Base-by-base conservation (phyloP, 2,113 vertebrate genomes). In the Corvus cornix region DNA sequence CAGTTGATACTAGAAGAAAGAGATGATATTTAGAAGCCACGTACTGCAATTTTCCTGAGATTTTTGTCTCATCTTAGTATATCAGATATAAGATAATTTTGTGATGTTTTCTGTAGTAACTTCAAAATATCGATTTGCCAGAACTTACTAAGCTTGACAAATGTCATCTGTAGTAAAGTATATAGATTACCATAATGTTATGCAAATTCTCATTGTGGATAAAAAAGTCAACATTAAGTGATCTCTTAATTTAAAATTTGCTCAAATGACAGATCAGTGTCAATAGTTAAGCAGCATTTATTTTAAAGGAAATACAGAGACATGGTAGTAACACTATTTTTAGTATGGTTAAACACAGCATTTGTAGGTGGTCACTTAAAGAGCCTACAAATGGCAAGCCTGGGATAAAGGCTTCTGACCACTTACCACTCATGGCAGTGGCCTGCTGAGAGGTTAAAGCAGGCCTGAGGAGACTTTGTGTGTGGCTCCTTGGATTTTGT, bases 61-160 rank as follows among this genome's bases (percentile, higher is more conserved):
- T 89, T 96, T 90, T 86, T 90, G 1, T 79, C 56, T 82, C 51
- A 20, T 77, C 31, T 70, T 18, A 22, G 68, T 85, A 86, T 95
- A 96, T 93, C 79, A 93, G 77, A 87, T 91, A 72, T 84, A 87
- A 87, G 76, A 73, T 89, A 70, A 11, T 28, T 95, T 96, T 52
- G 74, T 87, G 74, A 88, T 62, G 52, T 90, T 94, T 96, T 89
- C 82, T 92, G 89, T 81, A 95, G 82, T 84, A 88, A 91, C 62
- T 93, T 97, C 78, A 87, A 94, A 98, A 94, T 95, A 97, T 56
- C 28, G 67, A 56, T 96, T 96, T 97, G 9, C 77, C 59, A 84
- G 53, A 94, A 90, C 60, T 87, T 96, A 90, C 59, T 94, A 95
- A 93, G 69, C 82, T 92, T 96, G 75, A 97, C 76, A 86, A 53